Evolutionary conservation across 2,797 vertebrate species (phyloP), one percentile per base, ranked within the genome.

Genomic region (Spinibarbus caldwelli): DNA sequence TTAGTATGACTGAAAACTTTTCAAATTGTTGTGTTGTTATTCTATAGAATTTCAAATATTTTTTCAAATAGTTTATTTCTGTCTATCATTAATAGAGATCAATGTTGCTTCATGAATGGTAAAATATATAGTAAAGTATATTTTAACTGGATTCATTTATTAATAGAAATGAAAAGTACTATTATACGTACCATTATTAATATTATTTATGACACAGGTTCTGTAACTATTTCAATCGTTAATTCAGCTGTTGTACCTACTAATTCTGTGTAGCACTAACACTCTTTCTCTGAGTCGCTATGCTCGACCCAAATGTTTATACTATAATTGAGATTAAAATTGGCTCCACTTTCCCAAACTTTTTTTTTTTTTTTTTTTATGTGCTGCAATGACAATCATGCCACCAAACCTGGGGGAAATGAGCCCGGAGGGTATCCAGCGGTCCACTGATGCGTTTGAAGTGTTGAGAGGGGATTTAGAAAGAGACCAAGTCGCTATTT

Each of bases 401-500:
- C 76, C 80, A n/a, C 26, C 66, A 78, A 86, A 85, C 86, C 85
- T 86, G 64, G 82, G 88, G 86, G 88, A 88, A 88, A 86, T 73
- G 67, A 86, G 80, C 79, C 85, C 45, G 47, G 54, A 77, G 73
- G 81, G 86, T 85, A 76, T 85, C 83, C 88, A 68, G 76, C 41
- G 29, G 86, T 85, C 85, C 83, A 41, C 86, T 85, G 88, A 85
- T 83, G 85, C 81, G 26, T 71, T 59, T 66, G 70, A 83, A 82
- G 72, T 80, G 75, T 86, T 78, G 80, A 72, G 64, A 64, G 76
- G 82, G 86, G 83, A 84, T 68, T 86, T 57, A 67, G 67, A 87
- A 89, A 85, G 85, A 88, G 87, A 80, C 86, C 85, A 85, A 73
- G 59, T 73, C 54, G 76, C 88, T 88, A 90, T 90, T 89, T 90